Percentiles rank a stretch among this genome's conserved stretches.
Conservation (phyloP, 1,140 invertebrate genomes). For the Pachyrhynchus sulphureomaculatus region DNA sequence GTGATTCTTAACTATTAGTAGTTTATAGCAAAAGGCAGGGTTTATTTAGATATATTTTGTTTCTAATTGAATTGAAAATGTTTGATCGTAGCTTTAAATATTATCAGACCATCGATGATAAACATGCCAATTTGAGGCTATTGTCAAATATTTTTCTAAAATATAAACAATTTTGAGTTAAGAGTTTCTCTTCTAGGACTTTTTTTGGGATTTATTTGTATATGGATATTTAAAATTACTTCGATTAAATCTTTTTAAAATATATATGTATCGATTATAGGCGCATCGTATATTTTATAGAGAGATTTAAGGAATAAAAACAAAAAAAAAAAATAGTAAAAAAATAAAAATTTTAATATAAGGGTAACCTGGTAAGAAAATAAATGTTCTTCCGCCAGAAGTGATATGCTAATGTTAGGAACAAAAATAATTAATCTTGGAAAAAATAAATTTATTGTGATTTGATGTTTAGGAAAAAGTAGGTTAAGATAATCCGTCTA, state of each 20-base stretch:
- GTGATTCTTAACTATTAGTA: background rate
- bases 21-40: constrained; percentile 6
- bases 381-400: constrained; percentile 10
- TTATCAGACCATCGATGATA: background rate
- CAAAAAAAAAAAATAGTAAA: background rate
- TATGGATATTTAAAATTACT: background rate
- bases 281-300: background rate
- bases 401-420: constrained; percentile 3
- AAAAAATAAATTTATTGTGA: too few species aligned
- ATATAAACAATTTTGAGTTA: background rate
- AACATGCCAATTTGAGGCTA: constrained; percentile 1
- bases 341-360: background rate
- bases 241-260: background rate
- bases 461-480: too few species aligned
- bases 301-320: background rate
- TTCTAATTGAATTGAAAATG: background rate
- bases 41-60: background rate
- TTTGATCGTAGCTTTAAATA: background rate
- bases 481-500: too few species aligned
- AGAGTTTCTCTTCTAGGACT: background rate
- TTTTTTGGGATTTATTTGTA: background rate
- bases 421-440: background rate
- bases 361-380: background rate
- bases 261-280: background rate
- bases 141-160: background rate